Evolutionary conservation across 2,113 vertebrate genomes (phyloP).

Genomic region (Coracopsis vasa): DNA sequence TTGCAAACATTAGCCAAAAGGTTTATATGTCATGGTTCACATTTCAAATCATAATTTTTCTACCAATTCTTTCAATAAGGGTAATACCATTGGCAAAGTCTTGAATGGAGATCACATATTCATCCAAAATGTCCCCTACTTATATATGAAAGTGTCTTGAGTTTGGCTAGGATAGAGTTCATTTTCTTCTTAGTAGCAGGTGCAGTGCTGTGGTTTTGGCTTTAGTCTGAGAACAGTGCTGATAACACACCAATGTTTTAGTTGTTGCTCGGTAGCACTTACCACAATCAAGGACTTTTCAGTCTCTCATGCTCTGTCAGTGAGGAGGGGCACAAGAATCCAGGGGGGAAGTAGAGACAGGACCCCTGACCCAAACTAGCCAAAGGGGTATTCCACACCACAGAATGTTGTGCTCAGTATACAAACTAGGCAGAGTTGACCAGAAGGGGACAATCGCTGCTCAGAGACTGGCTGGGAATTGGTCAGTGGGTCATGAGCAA

Average conservation of each 20-base stretch:
- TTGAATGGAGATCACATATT: not conserved
- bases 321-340: not conserved
- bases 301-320: not conserved
- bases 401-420: not conserved
- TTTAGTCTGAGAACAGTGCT: not conserved
- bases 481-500: not conserved
- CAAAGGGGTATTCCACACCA: not conserved
- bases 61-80: not conserved
- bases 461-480: not conserved
- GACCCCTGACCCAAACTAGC: not conserved
- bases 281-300: not conserved
- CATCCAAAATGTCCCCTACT: not conserved
- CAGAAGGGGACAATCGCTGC: not conserved
- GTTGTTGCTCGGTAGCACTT: not conserved
- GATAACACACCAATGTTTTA: not conserved
- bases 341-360: not conserved
- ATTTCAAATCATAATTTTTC: not conserved
- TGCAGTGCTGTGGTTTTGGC: not conserved
- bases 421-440: not conserved
- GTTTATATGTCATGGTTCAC: not conserved
- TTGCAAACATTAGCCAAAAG: not conserved
- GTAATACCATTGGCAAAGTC: not conserved
- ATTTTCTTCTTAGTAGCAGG: not conserved
- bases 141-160: not conserved
- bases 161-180: not conserved